These are phyloP conservation scores for Megastigmus dorsalis DNA, from an alignment of 2,888 invertebrate genomes.

Conservation along the genomic window DNA sequence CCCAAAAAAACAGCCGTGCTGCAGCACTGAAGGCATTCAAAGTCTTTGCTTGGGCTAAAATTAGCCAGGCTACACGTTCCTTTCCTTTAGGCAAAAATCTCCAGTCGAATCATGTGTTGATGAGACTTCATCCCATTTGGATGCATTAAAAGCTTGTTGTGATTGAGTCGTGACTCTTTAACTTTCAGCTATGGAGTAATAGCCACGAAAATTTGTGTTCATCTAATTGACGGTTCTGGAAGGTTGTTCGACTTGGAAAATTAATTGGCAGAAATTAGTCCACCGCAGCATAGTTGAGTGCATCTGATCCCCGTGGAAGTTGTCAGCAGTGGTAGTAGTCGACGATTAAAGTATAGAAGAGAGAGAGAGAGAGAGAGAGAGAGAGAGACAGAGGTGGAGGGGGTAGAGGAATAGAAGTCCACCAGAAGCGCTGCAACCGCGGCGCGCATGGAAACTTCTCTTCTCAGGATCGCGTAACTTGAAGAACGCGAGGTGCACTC, in stretches of 20 bases:
- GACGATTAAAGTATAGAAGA: conserved; percentile 22
- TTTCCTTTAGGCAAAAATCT: too few relatives aligned
- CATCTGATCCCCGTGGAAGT: conserved; percentile 24
- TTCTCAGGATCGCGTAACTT: not conserved
- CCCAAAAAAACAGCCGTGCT: conserved; percentile 1
- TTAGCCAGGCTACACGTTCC: conserved; percentile 4
- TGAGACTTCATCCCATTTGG: too few relatives aligned
- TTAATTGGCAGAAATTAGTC: conserved; percentile 23
- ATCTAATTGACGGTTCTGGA: not conserved
- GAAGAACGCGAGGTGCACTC: conserved; percentile 1
- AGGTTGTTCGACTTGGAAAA: conserved; percentile 34
- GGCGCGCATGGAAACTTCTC: conserved; percentile 21
- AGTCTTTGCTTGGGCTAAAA: not conserved
- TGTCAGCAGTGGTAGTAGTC: conserved; percentile 13
- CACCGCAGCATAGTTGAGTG: not conserved
- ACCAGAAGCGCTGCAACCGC: not conserved
- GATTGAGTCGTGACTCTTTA: too few relatives aligned
- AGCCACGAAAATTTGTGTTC: too few relatives aligned
- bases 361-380: not conserved
- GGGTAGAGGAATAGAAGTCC: too few relatives aligned
- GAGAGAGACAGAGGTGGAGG: conserved; percentile 23
- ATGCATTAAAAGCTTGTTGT: too few relatives aligned
- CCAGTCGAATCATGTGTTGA: too few relatives aligned
- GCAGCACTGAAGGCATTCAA: not conserved
- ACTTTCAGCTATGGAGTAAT: not conserved